A percentile compares a stretch with the other conserved stretches of the same genome.
Conservation (phyloP, 1,140 invertebrate genomes). For the Cyphomyrmex costatus region DNA sequence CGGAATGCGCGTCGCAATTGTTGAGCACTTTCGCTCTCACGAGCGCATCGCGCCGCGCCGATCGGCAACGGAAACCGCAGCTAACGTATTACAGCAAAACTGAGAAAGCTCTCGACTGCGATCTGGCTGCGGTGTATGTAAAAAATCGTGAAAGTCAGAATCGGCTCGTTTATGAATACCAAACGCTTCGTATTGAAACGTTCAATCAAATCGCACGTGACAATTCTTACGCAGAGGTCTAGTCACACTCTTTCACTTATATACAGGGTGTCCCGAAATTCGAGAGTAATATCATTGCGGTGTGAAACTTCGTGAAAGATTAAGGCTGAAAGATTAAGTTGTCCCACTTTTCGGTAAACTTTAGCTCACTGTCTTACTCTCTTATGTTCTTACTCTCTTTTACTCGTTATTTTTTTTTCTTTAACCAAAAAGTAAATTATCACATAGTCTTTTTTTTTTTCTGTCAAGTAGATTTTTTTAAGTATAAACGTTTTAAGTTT, state of each 20-base stretch:
- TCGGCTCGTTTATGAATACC: not conserved
- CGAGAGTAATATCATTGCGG: too few species aligned
- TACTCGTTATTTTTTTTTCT: too few species aligned
- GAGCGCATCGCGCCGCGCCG: conserved; percentile 1
- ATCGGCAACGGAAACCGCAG: conserved; percentile 10
- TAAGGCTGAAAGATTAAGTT: too few species aligned
- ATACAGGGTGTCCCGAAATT: too few species aligned
- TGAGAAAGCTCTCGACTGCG: conserved; percentile 35
- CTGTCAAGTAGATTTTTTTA: too few species aligned
- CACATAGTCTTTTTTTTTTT: too few species aligned
- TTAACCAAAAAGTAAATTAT: too few species aligned
- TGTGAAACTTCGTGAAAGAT: too few species aligned
- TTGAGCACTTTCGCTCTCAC: conserved; percentile 56
- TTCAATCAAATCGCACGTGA: not conserved
- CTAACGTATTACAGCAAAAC: conserved; percentile 18
- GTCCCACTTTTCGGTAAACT: too few species aligned
- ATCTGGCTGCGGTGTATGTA: conserved; percentile 16
- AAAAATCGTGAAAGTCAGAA: conserved; percentile 54
- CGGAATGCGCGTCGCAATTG: conserved; percentile 51
- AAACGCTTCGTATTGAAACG: not conserved
- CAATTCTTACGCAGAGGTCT: not conserved
- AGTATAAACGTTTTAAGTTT: too few species aligned
- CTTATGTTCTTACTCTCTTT: too few species aligned
- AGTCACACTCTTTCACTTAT: not conserved
- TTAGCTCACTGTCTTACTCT: too few species aligned